Evolutionary conservation across 2,888 invertebrate species (phyloP), one percentile per base, ranked within the genome.

Genomic region (Polyploca ridens): DNA sequence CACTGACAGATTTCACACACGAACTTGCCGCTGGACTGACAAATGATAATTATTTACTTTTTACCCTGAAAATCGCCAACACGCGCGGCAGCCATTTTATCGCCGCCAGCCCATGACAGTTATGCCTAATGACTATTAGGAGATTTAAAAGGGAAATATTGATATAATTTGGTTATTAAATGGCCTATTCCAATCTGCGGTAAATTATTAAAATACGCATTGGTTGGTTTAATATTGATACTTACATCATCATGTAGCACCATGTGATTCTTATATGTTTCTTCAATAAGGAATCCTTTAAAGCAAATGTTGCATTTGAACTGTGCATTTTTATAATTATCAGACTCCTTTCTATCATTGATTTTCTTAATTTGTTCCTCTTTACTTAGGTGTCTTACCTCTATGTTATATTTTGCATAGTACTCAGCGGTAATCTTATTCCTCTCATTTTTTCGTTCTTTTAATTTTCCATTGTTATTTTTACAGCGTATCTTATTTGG

Each of bases 221-320:
- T 27, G 27, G 27, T 27, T 27, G 27, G 27, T 27, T 27, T 35
- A 35, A 35, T 6, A 35, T 35, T 35, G 7, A 11, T 59, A 65
- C 62, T 65, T 65, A 65, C 65, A 49, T 62, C 62, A 14, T 62
- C 49, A 59, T 65, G 65, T n/a, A 44, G 62, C 5, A 27, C 33
- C 49, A 65, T 59, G 38, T 65, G 65, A 19, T 11, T 19, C 5
- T 33, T 46, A 49, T 33, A 59, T 3, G 65, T 46, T 0, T 60
- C 62, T 27, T 59, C 46, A 10, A 58, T 59, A n/a, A 33, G 5
- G 10, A 62, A 65, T 3, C 62, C 62, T 59, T 65, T 65, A 27
- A 8, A 62, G n/a, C 65, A 65, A 4, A 62, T 6, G 41, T 35
- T 19, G 19, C 65, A 65, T 49, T 65, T 65, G 19, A 27, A 62